A percentile compares a stretch with the other conserved stretches of the same genome.
Conservation (phyloP, 2,797 vertebrate genomes). For the Tauraco hartlaubi region DNA sequence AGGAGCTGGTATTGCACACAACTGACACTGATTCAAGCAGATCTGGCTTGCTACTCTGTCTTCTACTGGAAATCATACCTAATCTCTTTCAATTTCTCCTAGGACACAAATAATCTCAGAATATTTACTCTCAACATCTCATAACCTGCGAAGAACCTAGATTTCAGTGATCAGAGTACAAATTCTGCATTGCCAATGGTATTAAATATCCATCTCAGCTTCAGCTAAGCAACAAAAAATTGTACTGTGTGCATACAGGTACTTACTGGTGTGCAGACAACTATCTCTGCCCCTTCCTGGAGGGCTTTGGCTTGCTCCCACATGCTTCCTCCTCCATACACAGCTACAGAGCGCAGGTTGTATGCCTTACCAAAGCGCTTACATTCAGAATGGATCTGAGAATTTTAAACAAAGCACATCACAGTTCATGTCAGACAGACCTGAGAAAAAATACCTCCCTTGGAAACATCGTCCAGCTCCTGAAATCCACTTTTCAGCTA, state of each 20-base stretch:
- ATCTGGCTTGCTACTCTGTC: neutral
- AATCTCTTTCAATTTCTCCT: neutral
- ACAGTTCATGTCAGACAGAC: neutral
- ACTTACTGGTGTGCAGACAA: slow-evolving; percentile 98
- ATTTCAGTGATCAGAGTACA: neutral
- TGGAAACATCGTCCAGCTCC: neutral
- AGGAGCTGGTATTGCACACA: neutral
- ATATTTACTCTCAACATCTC: neutral
- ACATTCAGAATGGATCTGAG: slow-evolving; percentile 95
- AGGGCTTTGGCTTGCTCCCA: slow-evolving; percentile 99
- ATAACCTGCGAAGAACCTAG: neutral
- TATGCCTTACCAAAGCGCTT: slow-evolving; percentile 98
- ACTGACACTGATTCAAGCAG: neutral
- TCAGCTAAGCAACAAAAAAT: neutral
- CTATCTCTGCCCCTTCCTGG: slow-evolving; percentile 97
- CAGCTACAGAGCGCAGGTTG: slow-evolving; percentile 95
- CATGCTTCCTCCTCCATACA: slow-evolving; percentile 99
- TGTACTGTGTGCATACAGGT: neutral
- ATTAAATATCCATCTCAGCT: neutral
- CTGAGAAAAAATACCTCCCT: neutral
- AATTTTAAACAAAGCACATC: neutral
- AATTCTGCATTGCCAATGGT: neutral
- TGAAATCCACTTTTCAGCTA: neutral
- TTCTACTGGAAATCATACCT: neutral
- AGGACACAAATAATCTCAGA: neutral